These are phyloP conservation scores for Drosophila multiciliata DNA, from an alignment of 2,888 invertebrate species.

Conservation along the genomic window DNA sequence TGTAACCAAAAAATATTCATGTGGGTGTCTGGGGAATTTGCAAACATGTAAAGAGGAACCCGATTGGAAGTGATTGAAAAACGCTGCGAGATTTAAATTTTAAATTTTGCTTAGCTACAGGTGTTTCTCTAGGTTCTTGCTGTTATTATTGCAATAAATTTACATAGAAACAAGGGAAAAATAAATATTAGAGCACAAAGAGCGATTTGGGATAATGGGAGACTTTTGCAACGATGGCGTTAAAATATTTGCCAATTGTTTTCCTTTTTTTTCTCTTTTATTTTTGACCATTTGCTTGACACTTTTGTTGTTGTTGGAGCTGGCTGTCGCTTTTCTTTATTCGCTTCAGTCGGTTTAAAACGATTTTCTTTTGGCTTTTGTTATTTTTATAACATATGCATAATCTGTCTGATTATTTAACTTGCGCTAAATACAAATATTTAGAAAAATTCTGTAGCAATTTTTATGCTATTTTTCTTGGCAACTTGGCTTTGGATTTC, in stretches of 20 bases:
- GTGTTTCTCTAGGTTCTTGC: constrained; percentile 37
- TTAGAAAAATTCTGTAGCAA: constrained; percentile 72
- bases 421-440: constrained; percentile 80
- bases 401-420: constrained; percentile 80
- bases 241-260: constrained; percentile 68
- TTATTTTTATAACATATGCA: constrained; percentile 66
- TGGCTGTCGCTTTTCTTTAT: constrained; percentile 50
- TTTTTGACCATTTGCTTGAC: constrained; percentile 54
- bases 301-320: constrained; percentile 22
- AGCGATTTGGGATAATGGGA: neutral
- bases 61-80: constrained; percentile 37
- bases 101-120: constrained; percentile 45
- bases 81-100: constrained; percentile 18
- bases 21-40: constrained; percentile 34
- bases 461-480: constrained; percentile 77
- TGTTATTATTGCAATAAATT: constrained; percentile 10
- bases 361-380: constrained; percentile 50
- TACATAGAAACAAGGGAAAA: constrained; percentile 7
- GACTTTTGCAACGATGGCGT: constrained; percentile 55
- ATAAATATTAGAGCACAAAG: neutral
- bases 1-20: constrained; percentile 35
- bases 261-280: constrained; percentile 44
- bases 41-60: constrained; percentile 14
- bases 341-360: constrained; percentile 42
- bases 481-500: constrained; percentile 58